Conservation (phyloP, 2,888 invertebrate species). For the Cataglyphis rosenhaueri region DNA sequence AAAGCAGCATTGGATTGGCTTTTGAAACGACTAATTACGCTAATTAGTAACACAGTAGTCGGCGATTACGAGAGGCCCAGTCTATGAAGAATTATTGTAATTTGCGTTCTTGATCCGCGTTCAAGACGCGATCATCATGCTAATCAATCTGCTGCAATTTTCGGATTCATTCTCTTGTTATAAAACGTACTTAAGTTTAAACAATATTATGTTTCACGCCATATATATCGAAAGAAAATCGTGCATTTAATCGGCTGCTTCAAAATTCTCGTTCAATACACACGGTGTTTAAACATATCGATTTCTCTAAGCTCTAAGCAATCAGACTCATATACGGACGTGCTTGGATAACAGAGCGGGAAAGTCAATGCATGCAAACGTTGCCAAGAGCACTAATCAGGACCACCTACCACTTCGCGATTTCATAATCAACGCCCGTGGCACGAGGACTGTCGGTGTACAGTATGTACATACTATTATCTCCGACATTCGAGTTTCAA, state of each 20-base stretch:
- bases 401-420: conserved; percentile 80
- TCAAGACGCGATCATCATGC: conserved; percentile 11
- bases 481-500: conserved; percentile 71
- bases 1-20: conserved; percentile 28
- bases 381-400: conserved; percentile 75
- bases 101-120: conserved; percentile 37
- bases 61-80: not conserved
- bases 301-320: not conserved
- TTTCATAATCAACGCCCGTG: conserved; percentile 79
- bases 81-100: conserved; percentile 24
- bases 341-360: conserved; percentile 43
- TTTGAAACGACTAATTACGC: conserved; percentile 44
- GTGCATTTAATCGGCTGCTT: not conserved
- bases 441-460: conserved; percentile 62
- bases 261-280: not conserved
- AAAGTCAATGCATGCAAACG: conserved; percentile 61
- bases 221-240: not conserved
- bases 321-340: conserved; percentile 14
- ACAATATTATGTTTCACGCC: not conserved
- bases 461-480: conserved; percentile 67
- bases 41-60: conserved; percentile 48
- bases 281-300: not conserved
- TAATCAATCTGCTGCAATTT: conserved; percentile 3
- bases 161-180: not conserved
- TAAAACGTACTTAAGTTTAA: not conserved